phyloP scores from a whole-genome alignment of 1,140 invertebrate genomes.

The Philopotamus ludificatus region DNA sequence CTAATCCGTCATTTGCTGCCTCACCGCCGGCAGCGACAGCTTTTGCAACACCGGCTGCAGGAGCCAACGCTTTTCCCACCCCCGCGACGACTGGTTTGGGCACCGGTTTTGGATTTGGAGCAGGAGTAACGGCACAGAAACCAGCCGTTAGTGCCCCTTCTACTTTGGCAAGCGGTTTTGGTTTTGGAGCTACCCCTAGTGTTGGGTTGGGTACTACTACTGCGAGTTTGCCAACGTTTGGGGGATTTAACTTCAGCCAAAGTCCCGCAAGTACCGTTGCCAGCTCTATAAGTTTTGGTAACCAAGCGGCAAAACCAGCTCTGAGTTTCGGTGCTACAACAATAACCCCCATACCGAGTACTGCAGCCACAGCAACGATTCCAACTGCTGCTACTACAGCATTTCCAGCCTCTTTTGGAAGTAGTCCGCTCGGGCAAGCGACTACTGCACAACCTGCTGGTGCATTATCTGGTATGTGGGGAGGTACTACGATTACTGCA shows the following conservation, averaged over 20 bases:
- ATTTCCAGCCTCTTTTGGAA: not conserved
- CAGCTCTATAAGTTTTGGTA: not conserved
- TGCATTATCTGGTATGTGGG: too few species aligned
- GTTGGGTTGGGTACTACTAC: not conserved
- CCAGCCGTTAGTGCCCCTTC: not conserved
- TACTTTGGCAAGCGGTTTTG: not conserved
- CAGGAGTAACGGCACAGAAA: too few species aligned
- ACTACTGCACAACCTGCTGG: too few species aligned
- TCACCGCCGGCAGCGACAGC: not conserved
- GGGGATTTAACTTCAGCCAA: not conserved
- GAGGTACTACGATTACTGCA: too few species aligned
- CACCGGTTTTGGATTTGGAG: not conserved
- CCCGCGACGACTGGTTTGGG: slow-evolving; percentile 44
- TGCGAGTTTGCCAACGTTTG: too few species aligned
- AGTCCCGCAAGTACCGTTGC: not conserved
- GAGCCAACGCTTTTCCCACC: slow-evolving; percentile 43
- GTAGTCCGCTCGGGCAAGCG: too few species aligned
- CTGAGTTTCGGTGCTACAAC: slow-evolving; percentile 14
- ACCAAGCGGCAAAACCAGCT: slow-evolving; percentile 1
- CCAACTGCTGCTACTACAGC: not conserved
- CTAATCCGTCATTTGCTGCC: slow-evolving; percentile 33
- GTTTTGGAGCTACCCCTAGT: not conserved
- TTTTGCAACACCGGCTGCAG: slow-evolving; percentile 33
- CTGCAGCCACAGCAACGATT: not conserved
- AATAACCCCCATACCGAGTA: not conserved